A percentile compares a stretch with the other conserved stretches of the same genome.
phyloP scores from a whole-genome alignment of 2,113 vertebrate species.

The Dasyurus viverrinus region DNA sequence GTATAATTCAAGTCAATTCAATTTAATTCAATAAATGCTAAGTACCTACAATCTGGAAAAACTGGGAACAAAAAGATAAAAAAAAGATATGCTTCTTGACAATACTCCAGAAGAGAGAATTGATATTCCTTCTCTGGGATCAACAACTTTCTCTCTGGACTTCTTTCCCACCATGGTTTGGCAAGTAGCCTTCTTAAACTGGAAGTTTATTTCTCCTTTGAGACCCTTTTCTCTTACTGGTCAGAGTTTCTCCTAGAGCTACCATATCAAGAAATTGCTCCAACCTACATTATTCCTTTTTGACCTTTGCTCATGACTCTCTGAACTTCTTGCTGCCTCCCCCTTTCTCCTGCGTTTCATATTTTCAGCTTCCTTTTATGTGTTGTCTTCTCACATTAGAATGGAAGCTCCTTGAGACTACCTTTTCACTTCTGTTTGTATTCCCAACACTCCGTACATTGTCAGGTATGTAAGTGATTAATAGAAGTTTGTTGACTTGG shows the following conservation, averaged over 20 bases:
- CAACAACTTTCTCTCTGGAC: too few relatives aligned
- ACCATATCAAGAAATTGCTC: neutral
- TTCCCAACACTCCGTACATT: neutral
- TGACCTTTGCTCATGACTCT: neutral
- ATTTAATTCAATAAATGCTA: too few relatives aligned
- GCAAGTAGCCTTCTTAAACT: too few relatives aligned
- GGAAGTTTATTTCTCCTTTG: too few relatives aligned
- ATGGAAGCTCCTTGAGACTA: neutral
- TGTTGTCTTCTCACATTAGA: neutral
- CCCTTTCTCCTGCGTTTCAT: neutral
- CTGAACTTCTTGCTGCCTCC: neutral
- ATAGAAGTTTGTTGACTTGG: conserved; percentile 13
- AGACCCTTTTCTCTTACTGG: neutral
- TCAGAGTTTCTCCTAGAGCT: neutral
- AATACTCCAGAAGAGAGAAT: too few relatives aligned
- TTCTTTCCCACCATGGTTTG: too few relatives aligned
- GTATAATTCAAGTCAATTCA: too few relatives aligned
- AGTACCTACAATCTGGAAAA: too few relatives aligned
- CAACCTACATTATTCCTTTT: neutral
- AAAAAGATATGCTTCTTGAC: too few relatives aligned
- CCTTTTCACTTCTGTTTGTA: neutral
- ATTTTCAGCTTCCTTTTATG: neutral
- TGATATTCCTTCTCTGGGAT: too few relatives aligned
- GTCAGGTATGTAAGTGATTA: neutral
- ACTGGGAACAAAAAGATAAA: too few relatives aligned